These are phyloP conservation scores for Abramis brama DNA, from an alignment of 2,113 vertebrate species.

Conservation along the genomic window DNA sequence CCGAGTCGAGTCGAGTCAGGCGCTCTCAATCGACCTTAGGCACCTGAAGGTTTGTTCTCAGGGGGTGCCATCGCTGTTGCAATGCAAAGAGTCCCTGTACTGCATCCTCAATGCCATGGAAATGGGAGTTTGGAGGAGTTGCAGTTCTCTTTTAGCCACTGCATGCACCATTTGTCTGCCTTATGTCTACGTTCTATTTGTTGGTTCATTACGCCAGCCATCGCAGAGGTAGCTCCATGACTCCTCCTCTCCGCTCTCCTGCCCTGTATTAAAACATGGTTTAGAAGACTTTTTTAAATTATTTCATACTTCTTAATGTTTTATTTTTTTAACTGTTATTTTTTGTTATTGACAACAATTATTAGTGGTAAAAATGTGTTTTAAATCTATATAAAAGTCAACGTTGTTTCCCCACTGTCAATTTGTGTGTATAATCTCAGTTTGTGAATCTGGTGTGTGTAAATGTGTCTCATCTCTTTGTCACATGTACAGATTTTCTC, in stretches of 20 bases:
- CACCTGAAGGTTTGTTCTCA: conserved; percentile 46
- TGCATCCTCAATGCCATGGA: conserved; percentile 34
- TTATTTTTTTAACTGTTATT: conserved; percentile 72
- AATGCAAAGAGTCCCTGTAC: conserved; percentile 22
- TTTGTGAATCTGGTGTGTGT: conserved; percentile 84
- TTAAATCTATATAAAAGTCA: conserved; percentile 78
- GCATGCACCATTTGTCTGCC: conserved; percentile 46
- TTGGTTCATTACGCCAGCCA: conserved; percentile 61
- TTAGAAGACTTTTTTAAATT: conserved; percentile 92
- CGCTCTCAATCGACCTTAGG: conserved; percentile 39
- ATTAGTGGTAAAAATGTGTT: conserved; percentile 80
- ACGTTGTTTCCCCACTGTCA: conserved; percentile 71
- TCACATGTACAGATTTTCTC: conserved; percentile 95
- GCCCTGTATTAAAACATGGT: conserved; percentile 69
- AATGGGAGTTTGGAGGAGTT: background rate
- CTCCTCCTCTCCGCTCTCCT: conserved; percentile 66
- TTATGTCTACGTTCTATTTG: conserved; percentile 26
- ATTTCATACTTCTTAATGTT: conserved; percentile 92
- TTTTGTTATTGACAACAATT: conserved; percentile 84
- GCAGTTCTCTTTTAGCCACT: conserved; percentile 27
- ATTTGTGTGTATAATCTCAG: conserved; percentile 68
- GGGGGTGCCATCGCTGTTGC: conserved; percentile 41
- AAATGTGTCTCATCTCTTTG: conserved; percentile 88
- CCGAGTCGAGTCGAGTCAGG: conserved; percentile 61
- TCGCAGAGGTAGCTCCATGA: conserved; percentile 66